phyloP scores from a whole-genome alignment of 2,113 vertebrate genomes.

The Melanerpes formicivorus region DNA sequence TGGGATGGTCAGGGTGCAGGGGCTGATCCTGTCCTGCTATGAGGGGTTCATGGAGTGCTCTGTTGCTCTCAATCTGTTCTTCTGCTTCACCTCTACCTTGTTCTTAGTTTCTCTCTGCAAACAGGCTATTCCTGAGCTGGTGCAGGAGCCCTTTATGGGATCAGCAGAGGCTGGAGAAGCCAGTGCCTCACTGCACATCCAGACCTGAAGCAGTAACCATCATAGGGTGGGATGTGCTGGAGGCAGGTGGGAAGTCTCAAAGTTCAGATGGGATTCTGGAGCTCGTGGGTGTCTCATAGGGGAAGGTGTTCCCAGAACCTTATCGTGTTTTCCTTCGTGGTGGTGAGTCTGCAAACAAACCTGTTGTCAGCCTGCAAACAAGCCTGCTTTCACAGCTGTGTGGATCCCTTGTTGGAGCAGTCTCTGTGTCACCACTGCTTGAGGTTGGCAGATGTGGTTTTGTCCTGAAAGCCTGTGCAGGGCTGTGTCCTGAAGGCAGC shows the following conservation, averaged over 20 bases:
- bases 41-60: fast-evolving
- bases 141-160: fast-evolving
- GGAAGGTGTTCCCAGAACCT: background rate
- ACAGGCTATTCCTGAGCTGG: background rate
- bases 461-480: no score
- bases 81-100: background rate
- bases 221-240: fast-evolving
- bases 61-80: no score
- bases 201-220: fast-evolving
- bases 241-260: fast-evolving
- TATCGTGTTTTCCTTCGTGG: background rate
- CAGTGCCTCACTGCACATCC: fast-evolving
- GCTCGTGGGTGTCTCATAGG: background rate
- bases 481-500: fast-evolving
- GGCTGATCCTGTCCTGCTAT: background rate
- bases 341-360: background rate
- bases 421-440: background rate
- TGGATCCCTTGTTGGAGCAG: background rate
- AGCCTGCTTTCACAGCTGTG: background rate
- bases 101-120: background rate
- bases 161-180: background rate
- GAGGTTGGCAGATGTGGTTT: fast-evolving
- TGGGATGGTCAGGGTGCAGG: fast-evolving
- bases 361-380: background rate
- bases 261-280: no score